These are phyloP conservation scores for Sapajus apella DNA, from an alignment of 2,113 vertebrate genomes.

Conservation along the genomic window DNA sequence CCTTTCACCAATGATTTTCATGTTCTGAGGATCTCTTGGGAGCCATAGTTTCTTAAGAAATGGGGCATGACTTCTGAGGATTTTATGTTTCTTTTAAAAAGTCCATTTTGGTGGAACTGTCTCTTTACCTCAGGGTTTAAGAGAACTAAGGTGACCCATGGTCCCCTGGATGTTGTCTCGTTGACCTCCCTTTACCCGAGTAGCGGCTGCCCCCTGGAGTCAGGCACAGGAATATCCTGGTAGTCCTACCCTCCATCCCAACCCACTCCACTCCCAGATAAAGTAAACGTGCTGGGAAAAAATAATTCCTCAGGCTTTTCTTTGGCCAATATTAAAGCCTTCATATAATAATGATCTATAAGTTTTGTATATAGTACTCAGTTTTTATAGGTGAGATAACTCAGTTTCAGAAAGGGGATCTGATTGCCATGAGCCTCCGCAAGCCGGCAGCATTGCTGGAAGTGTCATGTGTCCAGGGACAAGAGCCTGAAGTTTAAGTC, in stretches of 20 bases:
- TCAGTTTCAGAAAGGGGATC: background rate
- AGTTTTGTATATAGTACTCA: background rate
- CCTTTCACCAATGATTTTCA: background rate
- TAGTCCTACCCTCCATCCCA: background rate
- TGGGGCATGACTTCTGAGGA: background rate
- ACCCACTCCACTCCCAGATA: background rate
- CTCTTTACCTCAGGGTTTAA: slow-evolving; percentile 1
- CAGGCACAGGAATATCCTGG: background rate
- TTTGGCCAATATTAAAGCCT: background rate
- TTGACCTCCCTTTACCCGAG: slow-evolving; percentile 21
- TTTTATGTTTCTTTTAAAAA: slow-evolving; percentile 29
- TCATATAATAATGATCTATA: background rate
- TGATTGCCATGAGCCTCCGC: background rate
- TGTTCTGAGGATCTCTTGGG: background rate
- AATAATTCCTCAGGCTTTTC: background rate
- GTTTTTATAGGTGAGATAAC: background rate
- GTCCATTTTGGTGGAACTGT: background rate
- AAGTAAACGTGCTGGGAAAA: background rate
- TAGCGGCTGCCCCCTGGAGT: slow-evolving; percentile 70
- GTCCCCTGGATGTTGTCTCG: background rate
- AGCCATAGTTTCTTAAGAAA: slow-evolving; percentile 37
- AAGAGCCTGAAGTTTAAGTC: background rate
- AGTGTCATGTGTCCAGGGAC: rapidly evolving
- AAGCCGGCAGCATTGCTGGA: background rate
- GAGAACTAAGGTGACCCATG: background rate